phyloP scores from a whole-genome alignment of 1,140 invertebrate species.

The Ladona fulva region DNA sequence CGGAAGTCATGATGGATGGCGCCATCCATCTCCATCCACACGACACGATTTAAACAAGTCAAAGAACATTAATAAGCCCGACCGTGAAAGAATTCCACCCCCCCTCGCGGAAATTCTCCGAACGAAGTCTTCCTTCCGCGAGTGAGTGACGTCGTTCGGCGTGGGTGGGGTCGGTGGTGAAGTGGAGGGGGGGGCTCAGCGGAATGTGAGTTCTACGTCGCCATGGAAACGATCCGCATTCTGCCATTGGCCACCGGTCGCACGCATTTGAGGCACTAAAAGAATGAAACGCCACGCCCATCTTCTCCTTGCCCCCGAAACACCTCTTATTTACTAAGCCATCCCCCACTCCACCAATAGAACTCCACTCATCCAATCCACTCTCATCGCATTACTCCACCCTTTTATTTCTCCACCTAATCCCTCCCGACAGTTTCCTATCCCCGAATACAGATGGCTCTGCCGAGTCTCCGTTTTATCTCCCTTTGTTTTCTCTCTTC shows the following conservation, averaged over 20 bases:
- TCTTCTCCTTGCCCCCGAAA: neutral
- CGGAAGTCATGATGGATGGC: no score
- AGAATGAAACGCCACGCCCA: neutral
- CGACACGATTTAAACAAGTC: no score
- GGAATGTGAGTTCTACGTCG: neutral
- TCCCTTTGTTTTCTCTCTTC: neutral
- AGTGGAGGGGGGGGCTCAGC: neutral
- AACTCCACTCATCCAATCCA: neutral
- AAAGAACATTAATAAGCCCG: no score
- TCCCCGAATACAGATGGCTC: no score
- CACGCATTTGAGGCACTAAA: neutral
- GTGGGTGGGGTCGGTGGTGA: no score
- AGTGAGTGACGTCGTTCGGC: neutral
- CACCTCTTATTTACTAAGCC: neutral
- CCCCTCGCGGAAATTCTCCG: no score
- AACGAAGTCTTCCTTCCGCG: no score
- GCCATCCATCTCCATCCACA: no score
- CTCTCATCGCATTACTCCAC: neutral
- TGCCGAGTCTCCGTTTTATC: neutral
- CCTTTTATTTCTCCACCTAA: neutral
- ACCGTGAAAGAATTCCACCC: no score
- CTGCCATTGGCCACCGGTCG: neutral
- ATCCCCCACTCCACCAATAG: neutral
- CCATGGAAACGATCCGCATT: neutral
- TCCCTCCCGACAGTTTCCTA: neutral